Base-by-base conservation (phyloP, 2,113 vertebrate genomes). In the Thryonomys swinderianus region DNA sequence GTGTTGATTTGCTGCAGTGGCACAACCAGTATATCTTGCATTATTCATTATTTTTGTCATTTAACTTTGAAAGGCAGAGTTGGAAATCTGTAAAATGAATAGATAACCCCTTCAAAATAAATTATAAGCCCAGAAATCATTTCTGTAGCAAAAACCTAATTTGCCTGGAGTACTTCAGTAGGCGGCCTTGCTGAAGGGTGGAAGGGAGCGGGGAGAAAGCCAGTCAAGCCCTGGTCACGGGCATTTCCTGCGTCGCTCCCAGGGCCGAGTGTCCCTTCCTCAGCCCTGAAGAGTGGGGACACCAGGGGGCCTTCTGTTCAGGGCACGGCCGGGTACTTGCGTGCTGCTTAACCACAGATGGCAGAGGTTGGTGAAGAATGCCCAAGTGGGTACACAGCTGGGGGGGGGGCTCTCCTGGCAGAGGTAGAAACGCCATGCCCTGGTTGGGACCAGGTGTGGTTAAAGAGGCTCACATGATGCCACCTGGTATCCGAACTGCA, bases 151-250 rank as follows among this genome's bases (percentile, higher is more conserved):
- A 59, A 92, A 61, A 32, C 2, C 32, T 32, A 32, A 42, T 45
- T 61, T 95, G 5, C 42, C 16, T 32, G 9, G 55, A 8, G 3
- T 48, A 3, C 59, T 64, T 16, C 14, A 53, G 85, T 67, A 51
- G 17, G 23, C 7, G 3, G 13, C 9, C 23, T 53, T 51, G 27
- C 7, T n/a, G 42, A n/a, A 93, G 37, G 51, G 9, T 2, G 5
- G 34, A 14, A 37, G 64, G 25, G n/a, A 76, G 40, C 7, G 8
- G 57, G 17, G 30, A 34, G n/a, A 23, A 1, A 8, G 21, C 13
- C 4, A 1, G 6, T 2, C 2, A 0, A 2, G 6, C 53, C 32
- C 3, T 5, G 55, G 66, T 5, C 73, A 76, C 1, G 0, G 9
- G 18, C 7, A 3, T 18, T 53, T n/a, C 48, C 55, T n/a, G 5